Percentiles rank a stretch among this genome's conserved stretches.
Evolutionary conservation across 2,797 vertebrate genomes (phyloP).

Genomic region (Choloepus didactylus): DNA sequence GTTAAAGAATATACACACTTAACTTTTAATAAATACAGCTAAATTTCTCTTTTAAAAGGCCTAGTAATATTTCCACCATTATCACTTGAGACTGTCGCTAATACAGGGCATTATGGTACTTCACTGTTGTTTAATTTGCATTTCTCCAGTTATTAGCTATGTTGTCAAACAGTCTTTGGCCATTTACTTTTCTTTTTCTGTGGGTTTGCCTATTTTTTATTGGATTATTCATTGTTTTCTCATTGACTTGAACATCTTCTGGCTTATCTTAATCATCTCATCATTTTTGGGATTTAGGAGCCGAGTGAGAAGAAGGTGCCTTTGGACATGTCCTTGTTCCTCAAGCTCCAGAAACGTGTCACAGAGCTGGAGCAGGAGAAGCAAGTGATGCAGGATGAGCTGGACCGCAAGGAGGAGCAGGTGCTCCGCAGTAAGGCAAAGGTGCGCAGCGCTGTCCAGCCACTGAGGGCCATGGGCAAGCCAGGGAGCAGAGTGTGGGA

Average conservation of each 20-base stretch:
- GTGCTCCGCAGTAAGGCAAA: slow-evolving; percentile 94
- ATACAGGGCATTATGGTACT: not conserved
- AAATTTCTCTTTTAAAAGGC: slow-evolving; percentile 3
- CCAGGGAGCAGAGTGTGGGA: fast-evolving
- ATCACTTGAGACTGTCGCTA: slow-evolving; percentile 31
- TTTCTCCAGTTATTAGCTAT: not conserved
- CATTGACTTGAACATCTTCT: not conserved
- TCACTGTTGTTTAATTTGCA: not conserved
- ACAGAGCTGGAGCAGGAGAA: slow-evolving; percentile 98
- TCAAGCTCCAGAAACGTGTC: slow-evolving; percentile 98
- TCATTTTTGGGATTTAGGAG: slow-evolving; percentile 85
- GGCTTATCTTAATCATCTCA: slow-evolving; percentile 70
- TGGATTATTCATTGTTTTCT: not conserved
- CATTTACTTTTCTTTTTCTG: not conserved
- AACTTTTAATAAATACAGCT: slow-evolving; percentile 31
- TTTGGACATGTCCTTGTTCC: slow-evolving; percentile 96
- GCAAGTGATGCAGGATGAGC: slow-evolving; percentile 95
- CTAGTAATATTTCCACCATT: slow-evolving; percentile 59
- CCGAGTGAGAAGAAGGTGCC: slow-evolving; percentile 92
- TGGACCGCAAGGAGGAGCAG: slow-evolving; percentile 97
- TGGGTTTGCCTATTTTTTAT: not conserved
- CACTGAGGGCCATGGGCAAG: fast-evolving
- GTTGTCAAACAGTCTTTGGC: not conserved
- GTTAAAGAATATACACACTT: not conserved
- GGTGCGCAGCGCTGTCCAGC: slow-evolving; percentile 83